phyloP scores from a whole-genome alignment of 2,113 vertebrate species.

The Pseudorectes ferrugineus region DNA sequence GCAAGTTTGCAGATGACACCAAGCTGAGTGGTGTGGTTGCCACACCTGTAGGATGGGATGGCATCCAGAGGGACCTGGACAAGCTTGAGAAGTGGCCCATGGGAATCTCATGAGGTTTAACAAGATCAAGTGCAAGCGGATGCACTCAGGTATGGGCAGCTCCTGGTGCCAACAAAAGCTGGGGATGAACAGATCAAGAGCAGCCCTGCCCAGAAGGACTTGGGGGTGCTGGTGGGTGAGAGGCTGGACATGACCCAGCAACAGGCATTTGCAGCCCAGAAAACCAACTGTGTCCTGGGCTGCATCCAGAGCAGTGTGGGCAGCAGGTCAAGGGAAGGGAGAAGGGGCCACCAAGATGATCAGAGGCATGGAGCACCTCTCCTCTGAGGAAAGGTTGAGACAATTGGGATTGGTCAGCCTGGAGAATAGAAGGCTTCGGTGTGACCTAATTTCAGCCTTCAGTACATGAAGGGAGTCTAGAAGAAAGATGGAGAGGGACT shows the following conservation, averaged over 20 bases:
- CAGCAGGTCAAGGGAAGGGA: not conserved
- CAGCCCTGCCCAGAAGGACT: not conserved
- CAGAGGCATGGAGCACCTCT: not conserved
- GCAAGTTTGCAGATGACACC: not conserved
- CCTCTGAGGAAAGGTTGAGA: not conserved
- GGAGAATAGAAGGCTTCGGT: fast-evolving
- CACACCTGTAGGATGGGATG: not conserved
- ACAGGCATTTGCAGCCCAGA: not conserved
- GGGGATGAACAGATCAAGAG: not conserved
- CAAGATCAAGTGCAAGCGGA: not conserved
- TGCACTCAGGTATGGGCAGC: not conserved
- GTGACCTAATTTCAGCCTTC: not conserved
- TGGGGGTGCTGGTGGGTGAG: not conserved
- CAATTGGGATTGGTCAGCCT: not conserved
- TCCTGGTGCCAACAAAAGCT: not conserved
- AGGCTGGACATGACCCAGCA: not conserved
- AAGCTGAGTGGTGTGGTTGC: not conserved
- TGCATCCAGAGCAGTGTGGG: not conserved
- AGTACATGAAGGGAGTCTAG: not conserved
- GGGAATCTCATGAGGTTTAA: not conserved
- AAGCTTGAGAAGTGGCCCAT: not conserved
- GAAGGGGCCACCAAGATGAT: not conserved
- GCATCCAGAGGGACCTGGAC: not conserved
- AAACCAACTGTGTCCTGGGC: not conserved
- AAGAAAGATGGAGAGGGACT: not conserved